Base-by-base conservation (phyloP, 2,797 vertebrate species). In the Carapus acus region DNA sequence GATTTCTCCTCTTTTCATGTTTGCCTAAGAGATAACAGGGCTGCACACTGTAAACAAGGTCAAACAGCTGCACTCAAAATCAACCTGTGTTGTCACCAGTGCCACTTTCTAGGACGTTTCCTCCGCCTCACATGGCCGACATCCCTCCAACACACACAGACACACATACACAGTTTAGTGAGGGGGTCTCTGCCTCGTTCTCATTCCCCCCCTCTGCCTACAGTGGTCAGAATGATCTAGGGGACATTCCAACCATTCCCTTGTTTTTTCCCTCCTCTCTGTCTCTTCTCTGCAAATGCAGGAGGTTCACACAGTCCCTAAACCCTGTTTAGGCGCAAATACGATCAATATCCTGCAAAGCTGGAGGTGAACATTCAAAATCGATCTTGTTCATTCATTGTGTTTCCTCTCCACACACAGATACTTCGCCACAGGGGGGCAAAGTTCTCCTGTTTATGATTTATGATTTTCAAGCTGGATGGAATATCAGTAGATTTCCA, bases 151-250 rank as follows among this genome's bases (percentile, higher is more conserved):
- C 24, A 27, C 24, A 27, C 24, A 27, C 24, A 27, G 5, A 27
- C 24, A 27, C 24, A 27, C 24, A 27, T 27, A 27, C 24, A 27
- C 5, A 27, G 24, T 4, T 27, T 9, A 27, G 24, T 9, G 9
- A 27, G 4, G n/a, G n/a, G 24, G 24, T 27, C 24, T 27, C 24
- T 5, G 4, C 24, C 9, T 27, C 24, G 9, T 27, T 27, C 24
- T 27, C 24, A 5, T 21, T 24, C 11, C 24, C 23, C 3, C n/a
- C 29, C n/a, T 17, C 22, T 53, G 50, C 18, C 50, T 40, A 18
- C 18, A 34, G 50, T 29, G 50, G 13, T 52, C 8, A 52, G 14
- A 42, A 44, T 43, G 4, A 43, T 9, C 18, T 33, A n/a, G 24
- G 23, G 12, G 27, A 20, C 40, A 29, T 18, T 18, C 44, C n/a